phyloP scores from a whole-genome alignment of 2,113 vertebrate species.

The Procavia capensis region DNA sequence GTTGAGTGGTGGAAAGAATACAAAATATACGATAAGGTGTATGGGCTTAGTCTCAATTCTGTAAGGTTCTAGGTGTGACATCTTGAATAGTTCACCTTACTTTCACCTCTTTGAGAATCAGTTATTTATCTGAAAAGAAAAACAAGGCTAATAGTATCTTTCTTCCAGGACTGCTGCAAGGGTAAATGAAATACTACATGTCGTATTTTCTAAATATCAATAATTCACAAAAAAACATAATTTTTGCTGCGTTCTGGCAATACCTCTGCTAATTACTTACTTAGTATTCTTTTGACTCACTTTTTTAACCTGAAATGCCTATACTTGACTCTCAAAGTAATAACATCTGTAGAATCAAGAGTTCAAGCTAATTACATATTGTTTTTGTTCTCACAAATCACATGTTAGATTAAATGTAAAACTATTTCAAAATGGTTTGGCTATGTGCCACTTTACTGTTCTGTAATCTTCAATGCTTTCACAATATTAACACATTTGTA shows the following conservation, averaged over 20 bases:
- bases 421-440: not conserved
- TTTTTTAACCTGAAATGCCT: not conserved
- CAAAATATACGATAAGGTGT: not conserved
- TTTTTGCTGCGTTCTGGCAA: not conserved
- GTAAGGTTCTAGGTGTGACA: not conserved
- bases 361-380: not conserved
- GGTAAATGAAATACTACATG: not conserved
- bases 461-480: not conserved
- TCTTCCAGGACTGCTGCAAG: not conserved
- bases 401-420: conserved; percentile 18
- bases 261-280: not conserved
- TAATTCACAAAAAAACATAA: not conserved
- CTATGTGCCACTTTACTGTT: not conserved
- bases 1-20: not conserved
- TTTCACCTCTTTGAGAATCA: not conserved
- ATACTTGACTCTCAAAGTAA: not conserved
- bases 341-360: not conserved
- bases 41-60: not conserved
- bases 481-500: not conserved
- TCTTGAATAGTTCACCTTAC: not conserved
- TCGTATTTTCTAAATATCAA: not conserved
- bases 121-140: not conserved
- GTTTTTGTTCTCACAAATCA: not conserved
- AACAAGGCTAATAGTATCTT: not conserved
- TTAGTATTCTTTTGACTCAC: not conserved